Evolutionary conservation across 1,140 invertebrate genomes (phyloP), one percentile per base, ranked within the genome.

Genomic region (Kradibia gibbosae): DNA sequence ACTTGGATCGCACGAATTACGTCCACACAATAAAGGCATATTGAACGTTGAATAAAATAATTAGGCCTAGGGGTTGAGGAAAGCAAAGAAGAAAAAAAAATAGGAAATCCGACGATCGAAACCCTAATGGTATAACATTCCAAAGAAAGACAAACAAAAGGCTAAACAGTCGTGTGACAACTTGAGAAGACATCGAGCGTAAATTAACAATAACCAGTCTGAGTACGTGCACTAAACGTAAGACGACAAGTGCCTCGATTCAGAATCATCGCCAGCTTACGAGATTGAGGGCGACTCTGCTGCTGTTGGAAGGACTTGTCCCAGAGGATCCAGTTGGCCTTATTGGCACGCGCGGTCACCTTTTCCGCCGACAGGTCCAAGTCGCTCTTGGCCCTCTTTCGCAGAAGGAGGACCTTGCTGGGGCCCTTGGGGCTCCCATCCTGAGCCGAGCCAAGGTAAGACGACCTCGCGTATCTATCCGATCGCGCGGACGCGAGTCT

Each of bases 241-340:
- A 20, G 34, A 82, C 48, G 36, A 74, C 5, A 53, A 77, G 78
- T 78, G 70, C 60, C 65, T 60, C 25, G 20, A 65, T 20, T 74
- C 20, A 36, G 76, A 71, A 81, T 75, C 36, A 60, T 86, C 87
- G 85, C 85, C 86, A 84, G 88, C 90, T 91, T 91, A 91, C 90
- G 88, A 86, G 79, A 86, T 82, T 88, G 83, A 57, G 75, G 78
- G 75, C 83, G 62, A 45, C 25, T 45, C 36, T 71, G 80, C 3
- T 86, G 77, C 79, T 83, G 84, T 34, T 85, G 81, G 82, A 86
- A 85, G 55, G 67, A 22, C 28, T 73, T 28, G 4, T 88, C 86
- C 36, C 84, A 85, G 80, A 87, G 86, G 17, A 84, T 85, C 87
- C 88, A 87, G 80, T 85, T 84, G 15, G 82, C 42, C 77, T 80